Percentiles rank a stretch among this genome's conserved stretches.
phyloP scores from a whole-genome alignment of 2,888 invertebrate genomes.

The Masnerella sp. region DNA sequence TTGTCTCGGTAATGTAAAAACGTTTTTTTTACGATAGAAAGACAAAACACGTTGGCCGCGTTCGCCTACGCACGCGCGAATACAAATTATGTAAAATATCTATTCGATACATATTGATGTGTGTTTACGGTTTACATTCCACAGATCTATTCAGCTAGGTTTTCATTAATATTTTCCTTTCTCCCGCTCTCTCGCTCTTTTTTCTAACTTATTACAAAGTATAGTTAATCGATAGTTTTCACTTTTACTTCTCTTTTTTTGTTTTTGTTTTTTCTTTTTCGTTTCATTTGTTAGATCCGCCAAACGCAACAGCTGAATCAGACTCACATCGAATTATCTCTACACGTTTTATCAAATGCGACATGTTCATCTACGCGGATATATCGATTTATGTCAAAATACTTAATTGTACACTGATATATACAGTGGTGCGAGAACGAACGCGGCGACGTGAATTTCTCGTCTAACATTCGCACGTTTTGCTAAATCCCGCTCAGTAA shows the following conservation, averaged over 20 bases:
- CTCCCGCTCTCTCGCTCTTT: constrained; percentile 3
- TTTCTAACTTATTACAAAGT: constrained; percentile 33
- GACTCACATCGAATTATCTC: constrained; percentile 34
- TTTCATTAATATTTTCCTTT: constrained; percentile 4
- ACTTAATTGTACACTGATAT: constrained; percentile 50
- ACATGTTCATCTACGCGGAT: constrained; percentile 35
- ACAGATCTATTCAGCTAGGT: constrained; percentile 38
- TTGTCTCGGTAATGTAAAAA: constrained; percentile 46
- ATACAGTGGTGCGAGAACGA: constrained; percentile 47
- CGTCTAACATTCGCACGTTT: constrained; percentile 22
- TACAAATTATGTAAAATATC: constrained; percentile 42
- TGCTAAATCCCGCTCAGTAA: constrained; percentile 45
- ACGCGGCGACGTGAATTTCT: constrained; percentile 32
- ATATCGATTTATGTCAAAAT: constrained; percentile 48
- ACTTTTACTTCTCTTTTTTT: background rate
- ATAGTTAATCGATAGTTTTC: constrained; percentile 19
- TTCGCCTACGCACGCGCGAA: constrained; percentile 28
- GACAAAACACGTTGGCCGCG: constrained; percentile 30
- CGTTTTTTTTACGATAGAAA: constrained; percentile 16
- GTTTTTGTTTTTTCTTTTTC: constrained; percentile 12
- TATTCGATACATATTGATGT: constrained; percentile 33
- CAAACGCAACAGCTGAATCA: constrained; percentile 48
- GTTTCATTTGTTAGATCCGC: constrained; percentile 10
- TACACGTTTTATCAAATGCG: constrained; percentile 39
- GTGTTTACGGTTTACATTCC: constrained; percentile 26